Evolutionary conservation across 2,888 invertebrate species (phyloP), one percentile per base, ranked within the genome.

Genomic region (Cremastinae sp.): DNA sequence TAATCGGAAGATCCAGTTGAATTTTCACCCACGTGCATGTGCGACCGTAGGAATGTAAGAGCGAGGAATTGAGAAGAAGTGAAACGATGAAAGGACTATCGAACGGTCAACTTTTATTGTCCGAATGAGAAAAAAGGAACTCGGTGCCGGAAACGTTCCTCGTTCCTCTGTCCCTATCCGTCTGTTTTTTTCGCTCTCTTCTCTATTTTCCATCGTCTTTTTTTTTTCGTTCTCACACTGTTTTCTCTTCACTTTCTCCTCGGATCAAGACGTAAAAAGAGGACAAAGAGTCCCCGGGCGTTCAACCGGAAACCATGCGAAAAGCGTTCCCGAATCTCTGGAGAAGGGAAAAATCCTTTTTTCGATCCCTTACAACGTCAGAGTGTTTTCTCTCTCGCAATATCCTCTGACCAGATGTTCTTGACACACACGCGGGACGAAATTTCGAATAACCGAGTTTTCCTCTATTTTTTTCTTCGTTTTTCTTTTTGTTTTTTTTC

Each of bases 241-340:
- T 20, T 1, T 12, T 35, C 51, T 12, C 12, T 14, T 22, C 41
- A 2, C 39, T 49, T n/a, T 20, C 35, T 39, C 39, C 9, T 39
- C 9, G 10, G 9, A 41, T 41, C 41, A 12, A 14, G 37, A 28
- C 41, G 49, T 12, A 35, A 55, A 20, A 62, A 62, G 9, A 43
- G 61, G 49, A 56, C 66, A 66, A 65, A 72, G 22, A 61, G 39
- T 10, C 43, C 55, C 16, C 12, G 28, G 58, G 59, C 74, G 41
- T 68, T 62, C 53, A 68, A 68, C 55, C 68, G 47, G 49, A 68
- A 49, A 62, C 18, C 56, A 45, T 43, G 55, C 47, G 28, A 61
- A 12, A n/a, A 41, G 2, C 14, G 12, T 47, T 35, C 59, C 16
- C 41, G 35, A 12, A 35, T 39, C 22, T 16, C 5, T n/a, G n/a